A percentile compares a stretch with the other conserved stretches of the same genome.
These are phyloP conservation scores for Heteractis magnifica DNA, from an alignment of 92 coral and sea anemone genomes.

Conservation along the genomic window DNA sequence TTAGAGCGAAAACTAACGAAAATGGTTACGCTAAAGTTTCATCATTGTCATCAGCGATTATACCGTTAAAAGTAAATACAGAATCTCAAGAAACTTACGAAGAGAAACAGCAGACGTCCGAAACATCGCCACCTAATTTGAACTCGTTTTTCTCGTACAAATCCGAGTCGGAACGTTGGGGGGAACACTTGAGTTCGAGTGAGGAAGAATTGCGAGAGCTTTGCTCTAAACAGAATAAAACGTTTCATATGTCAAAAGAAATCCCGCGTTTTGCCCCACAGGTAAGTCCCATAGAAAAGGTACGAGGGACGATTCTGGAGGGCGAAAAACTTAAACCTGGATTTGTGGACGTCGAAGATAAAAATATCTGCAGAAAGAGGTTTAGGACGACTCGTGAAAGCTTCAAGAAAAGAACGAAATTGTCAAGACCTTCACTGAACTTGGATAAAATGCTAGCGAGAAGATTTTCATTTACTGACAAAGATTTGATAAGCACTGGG, in stretches of 20 bases:
- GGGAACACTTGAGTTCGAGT: constrained; percentile 20
- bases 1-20: not conserved
- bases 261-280: not conserved
- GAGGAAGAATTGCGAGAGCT: constrained; percentile 21
- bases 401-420: constrained; percentile 48
- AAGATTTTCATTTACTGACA: not conserved
- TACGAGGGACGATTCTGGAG: not conserved
- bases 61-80: constrained; percentile 5
- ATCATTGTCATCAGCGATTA: not conserved
- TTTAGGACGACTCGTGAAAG: constrained; percentile 31
- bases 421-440: constrained; percentile 59
- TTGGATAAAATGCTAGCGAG: constrained; percentile 60
- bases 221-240: not conserved
- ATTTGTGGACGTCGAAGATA: not conserved
- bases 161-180: not conserved
- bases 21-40: not conserved
- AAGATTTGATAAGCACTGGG: not conserved
- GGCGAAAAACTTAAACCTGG: not conserved
- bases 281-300: not conserved
- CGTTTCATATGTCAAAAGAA: not conserved
- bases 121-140: not conserved
- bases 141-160: not conserved
- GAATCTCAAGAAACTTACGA: not conserved
- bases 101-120: not conserved
- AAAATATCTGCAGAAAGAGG: constrained; percentile 39